Evolutionary conservation across 2,888 invertebrate genomes (phyloP).

Genomic region (Cantharis flavilabris): DNA sequence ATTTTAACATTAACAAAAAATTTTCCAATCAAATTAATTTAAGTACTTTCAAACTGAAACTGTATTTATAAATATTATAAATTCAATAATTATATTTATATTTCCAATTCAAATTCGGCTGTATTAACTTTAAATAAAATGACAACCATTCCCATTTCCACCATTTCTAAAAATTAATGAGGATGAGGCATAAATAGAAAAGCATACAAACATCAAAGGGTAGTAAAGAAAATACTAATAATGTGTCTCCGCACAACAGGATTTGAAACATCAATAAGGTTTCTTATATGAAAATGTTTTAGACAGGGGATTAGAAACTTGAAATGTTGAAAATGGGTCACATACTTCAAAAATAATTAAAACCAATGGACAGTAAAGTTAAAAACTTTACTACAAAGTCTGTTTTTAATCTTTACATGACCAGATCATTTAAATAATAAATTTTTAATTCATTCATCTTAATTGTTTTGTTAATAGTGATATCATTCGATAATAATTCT

Average conservation of each 20-base stretch:
- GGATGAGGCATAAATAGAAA: neutral
- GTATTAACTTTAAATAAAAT: neutral
- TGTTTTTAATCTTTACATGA: neutral
- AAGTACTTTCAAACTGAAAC: neutral
- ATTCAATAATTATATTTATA: neutral
- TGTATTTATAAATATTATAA: neutral
- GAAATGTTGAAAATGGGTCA: neutral
- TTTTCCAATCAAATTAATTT: neutral
- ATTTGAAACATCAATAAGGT: neutral
- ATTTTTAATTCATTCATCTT: neutral
- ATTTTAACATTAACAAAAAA: too few relatives aligned
- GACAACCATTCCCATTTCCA: neutral
- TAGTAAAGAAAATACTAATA: neutral
- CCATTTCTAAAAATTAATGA: neutral
- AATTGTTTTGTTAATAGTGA: too few relatives aligned
- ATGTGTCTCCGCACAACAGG: neutral
- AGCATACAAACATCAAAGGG: neutral
- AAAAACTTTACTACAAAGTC: neutral
- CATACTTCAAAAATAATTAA: neutral
- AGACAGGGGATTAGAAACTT: neutral
- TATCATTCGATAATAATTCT: too few relatives aligned
- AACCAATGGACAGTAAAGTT: neutral
- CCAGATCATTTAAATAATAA: neutral
- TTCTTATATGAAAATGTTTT: neutral
- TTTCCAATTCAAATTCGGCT: neutral